phyloP scores from a whole-genome alignment of 2,797 vertebrate genomes.

The Discoglossus pictus region DNA sequence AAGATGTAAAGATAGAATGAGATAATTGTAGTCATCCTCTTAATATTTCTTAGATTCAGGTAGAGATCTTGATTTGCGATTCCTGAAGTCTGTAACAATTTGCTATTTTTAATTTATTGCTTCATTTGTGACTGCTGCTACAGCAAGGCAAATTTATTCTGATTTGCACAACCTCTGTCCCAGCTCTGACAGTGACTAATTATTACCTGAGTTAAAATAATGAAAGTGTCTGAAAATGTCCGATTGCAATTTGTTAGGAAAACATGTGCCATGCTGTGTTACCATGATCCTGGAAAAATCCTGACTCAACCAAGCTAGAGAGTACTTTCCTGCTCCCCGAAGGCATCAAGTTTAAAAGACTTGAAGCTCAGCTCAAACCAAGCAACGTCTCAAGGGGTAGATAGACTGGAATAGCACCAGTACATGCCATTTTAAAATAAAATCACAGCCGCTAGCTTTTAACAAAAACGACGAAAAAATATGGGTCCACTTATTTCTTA shows the following conservation, averaged over 20 bases:
- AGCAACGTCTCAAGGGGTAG: too few species aligned
- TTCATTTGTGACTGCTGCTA: slow-evolving; percentile 85
- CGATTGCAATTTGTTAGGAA: slow-evolving; percentile 85
- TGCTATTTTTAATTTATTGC: slow-evolving; percentile 85
- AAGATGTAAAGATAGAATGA: slow-evolving; percentile 68
- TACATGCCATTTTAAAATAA: too few species aligned
- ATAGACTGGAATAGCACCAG: too few species aligned
- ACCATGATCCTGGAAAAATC: slow-evolving; percentile 70
- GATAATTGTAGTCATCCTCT: slow-evolving; percentile 61
- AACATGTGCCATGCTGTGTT: slow-evolving; percentile 80
- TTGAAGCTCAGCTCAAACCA: too few species aligned
- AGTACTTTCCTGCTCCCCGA: slow-evolving; percentile 68
- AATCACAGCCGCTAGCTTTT: too few species aligned
- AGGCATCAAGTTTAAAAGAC: slow-evolving; percentile 65
- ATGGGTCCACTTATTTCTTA: too few species aligned
- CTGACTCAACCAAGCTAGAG: slow-evolving; percentile 76
- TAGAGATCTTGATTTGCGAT: slow-evolving; percentile 73
- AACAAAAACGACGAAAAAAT: too few species aligned
- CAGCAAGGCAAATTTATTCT: slow-evolving; percentile 84
- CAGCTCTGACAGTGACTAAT: slow-evolving; percentile 84
- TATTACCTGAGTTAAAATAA: slow-evolving; percentile 87
- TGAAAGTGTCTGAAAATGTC: slow-evolving; percentile 85
- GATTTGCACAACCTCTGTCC: slow-evolving; percentile 82
- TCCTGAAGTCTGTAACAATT: slow-evolving; percentile 78
- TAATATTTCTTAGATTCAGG: slow-evolving; percentile 68